Evolutionary conservation across 2,888 invertebrate species (phyloP).

Genomic region (Deilephila porcellus): DNA sequence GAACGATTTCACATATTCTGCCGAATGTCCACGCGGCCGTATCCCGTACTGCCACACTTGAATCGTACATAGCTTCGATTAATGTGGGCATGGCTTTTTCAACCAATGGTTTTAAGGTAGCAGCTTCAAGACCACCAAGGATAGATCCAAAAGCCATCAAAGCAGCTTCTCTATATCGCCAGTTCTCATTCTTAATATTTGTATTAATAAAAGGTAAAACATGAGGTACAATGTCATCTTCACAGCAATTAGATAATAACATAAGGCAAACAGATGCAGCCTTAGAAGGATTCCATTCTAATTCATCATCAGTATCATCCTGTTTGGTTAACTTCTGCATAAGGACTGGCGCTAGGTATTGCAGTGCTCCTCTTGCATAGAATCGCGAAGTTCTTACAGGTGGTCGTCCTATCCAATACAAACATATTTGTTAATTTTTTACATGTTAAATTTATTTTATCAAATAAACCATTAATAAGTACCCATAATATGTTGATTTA

Average conservation of each 20-base stretch:
- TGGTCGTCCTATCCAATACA: slow-evolving; percentile 87
- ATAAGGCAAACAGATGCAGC: slow-evolving; percentile 99
- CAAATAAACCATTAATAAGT: slow-evolving; percentile 15
- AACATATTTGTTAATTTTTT: neutral
- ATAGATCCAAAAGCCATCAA: slow-evolving; percentile 99
- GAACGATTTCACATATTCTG: slow-evolving; percentile 98
- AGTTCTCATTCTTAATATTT: slow-evolving; percentile 96
- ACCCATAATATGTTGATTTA: neutral
- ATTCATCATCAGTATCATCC: slow-evolving; percentile 98
- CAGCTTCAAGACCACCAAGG: slow-evolving; percentile 94
- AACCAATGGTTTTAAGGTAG: slow-evolving; percentile 95
- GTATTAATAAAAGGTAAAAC: slow-evolving; percentile 98
- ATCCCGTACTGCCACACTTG: slow-evolving; percentile 96
- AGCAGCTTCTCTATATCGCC: slow-evolving; percentile 97
- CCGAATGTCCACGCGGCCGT: slow-evolving; percentile 99
- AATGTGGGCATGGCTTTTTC: slow-evolving; percentile 98
- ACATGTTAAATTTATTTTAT: neutral
- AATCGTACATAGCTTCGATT: slow-evolving; percentile 97
- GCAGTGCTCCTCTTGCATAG: slow-evolving; percentile 99
- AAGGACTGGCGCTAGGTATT: slow-evolving; percentile 96
- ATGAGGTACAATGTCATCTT: slow-evolving; percentile 97
- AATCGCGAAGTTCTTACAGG: slow-evolving; percentile 96
- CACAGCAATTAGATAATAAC: slow-evolving; percentile 98
- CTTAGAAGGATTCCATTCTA: slow-evolving; percentile 99
- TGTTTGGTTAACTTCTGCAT: slow-evolving; percentile 98